Evolutionary conservation across 37 sponge, comb jelly and placozoan genomes (phyloP).

Genomic region (Cliona cf. orientalis): DNA sequence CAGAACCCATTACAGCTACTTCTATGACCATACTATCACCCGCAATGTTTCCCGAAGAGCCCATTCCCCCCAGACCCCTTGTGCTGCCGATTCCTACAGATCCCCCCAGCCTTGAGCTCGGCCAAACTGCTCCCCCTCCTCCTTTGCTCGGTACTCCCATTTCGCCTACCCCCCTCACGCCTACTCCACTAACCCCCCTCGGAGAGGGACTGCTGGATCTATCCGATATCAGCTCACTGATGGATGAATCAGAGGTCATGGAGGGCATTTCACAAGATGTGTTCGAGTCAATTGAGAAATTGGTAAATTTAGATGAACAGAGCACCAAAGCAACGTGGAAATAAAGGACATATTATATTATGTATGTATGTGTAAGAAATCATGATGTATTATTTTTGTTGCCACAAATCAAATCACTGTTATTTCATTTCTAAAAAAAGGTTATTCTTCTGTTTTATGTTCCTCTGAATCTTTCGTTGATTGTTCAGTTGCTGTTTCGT

Average conservation of each 20-base stretch:
- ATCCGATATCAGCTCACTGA: slow-evolving; percentile 12
- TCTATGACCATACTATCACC: background rate
- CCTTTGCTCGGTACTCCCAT: background rate
- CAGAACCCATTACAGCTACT: background rate
- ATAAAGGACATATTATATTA: background rate
- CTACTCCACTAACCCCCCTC: background rate
- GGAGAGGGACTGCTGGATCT: slow-evolving; percentile 3
- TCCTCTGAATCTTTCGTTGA: background rate
- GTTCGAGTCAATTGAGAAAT: slow-evolving; percentile 47
- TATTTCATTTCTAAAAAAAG: background rate
- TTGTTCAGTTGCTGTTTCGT: background rate
- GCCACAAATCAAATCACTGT: no score
- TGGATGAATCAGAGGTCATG: slow-evolving; percentile 21
- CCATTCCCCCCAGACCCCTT: no score
- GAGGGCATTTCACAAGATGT: slow-evolving; percentile 60
- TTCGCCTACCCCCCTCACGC: background rate
- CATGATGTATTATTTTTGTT: background rate
- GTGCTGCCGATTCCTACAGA: no score
- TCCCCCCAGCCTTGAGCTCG: background rate
- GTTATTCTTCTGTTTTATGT: background rate
- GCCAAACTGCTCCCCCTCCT: background rate
- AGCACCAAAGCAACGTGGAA: slow-evolving; percentile 11
- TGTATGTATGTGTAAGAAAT: no score
- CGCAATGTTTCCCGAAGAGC: no score
- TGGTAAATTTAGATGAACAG: slow-evolving; percentile 34